Evolutionary conservation across 2,113 vertebrate genomes (phyloP).

Genomic region (Myotis davidii): DNA sequence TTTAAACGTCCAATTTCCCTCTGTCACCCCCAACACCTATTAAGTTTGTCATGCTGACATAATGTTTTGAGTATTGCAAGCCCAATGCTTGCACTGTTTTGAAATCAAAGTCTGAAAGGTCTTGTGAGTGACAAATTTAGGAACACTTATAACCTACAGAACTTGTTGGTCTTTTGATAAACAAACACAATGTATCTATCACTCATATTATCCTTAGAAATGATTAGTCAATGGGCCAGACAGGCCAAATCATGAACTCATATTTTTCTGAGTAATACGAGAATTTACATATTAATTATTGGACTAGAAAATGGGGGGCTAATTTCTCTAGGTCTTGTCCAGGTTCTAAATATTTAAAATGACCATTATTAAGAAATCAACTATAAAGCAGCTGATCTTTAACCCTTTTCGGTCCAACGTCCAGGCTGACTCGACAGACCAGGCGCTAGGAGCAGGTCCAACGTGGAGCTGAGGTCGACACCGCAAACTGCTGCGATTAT

Average conservation of each 20-base stretch:
- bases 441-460: no score
- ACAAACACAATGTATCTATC: background rate
- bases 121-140: background rate
- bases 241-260: background rate
- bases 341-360: slow-evolving; percentile 1
- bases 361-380: background rate
- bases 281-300: slow-evolving; percentile 16
- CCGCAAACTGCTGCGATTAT: no score
- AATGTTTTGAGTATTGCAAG: slow-evolving; percentile 58
- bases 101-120: slow-evolving; percentile 58
- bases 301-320: background rate
- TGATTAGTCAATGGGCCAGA: background rate
- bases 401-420: background rate
- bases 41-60: slow-evolving; percentile 64
- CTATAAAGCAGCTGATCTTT: background rate
- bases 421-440: no score
- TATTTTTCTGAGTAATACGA: background rate
- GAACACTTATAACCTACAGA: background rate
- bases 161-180: slow-evolving; percentile 19
- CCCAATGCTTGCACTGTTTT: slow-evolving; percentile 55
- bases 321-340: background rate
- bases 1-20: slow-evolving; percentile 73
- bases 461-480: no score
- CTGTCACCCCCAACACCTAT: slow-evolving; percentile 56
- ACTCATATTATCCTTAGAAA: slow-evolving; percentile 17